Conservation (phyloP, 1,140 invertebrate genomes). For the Drosophila pachea region DNA sequence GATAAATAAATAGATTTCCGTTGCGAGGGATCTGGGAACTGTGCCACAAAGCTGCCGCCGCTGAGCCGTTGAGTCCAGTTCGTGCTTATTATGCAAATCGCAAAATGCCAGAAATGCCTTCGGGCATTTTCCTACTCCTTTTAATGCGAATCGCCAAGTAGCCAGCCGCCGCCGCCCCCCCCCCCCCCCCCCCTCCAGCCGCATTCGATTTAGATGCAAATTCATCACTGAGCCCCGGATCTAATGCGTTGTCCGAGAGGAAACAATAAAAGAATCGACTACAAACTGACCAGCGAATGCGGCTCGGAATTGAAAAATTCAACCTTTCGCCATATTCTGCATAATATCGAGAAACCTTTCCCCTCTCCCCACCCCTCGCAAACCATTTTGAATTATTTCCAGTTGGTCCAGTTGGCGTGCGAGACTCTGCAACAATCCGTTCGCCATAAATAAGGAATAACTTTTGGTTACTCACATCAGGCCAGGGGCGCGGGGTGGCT, state of each 20-base stretch:
- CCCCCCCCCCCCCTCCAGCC: not conserved
- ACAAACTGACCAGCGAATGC: not conserved
- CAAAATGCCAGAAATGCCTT: conserved; percentile 30
- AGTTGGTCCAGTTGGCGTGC: not conserved
- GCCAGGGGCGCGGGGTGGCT: not conserved
- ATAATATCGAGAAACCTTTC: not conserved
- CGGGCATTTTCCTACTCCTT: conserved; percentile 59
- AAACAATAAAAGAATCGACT: conserved; percentile 54
- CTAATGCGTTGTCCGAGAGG: conserved; percentile 40
- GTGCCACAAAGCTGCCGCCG: conserved; percentile 36
- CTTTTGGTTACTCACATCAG: conserved; percentile 40
- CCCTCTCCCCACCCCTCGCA: too few species aligned
- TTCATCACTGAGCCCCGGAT: conserved; percentile 64
- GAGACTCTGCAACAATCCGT: conserved; percentile 66
- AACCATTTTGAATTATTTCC: not conserved
- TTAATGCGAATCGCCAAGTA: conserved; percentile 44
- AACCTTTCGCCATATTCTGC: conserved; percentile 17
- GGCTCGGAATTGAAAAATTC: conserved; percentile 31
- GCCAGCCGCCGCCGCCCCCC: not conserved
- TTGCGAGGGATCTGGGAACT: conserved; percentile 17
- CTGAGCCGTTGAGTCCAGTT: conserved; percentile 55
- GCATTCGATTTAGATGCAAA: conserved; percentile 78
- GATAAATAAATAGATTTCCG: conserved; percentile 17
- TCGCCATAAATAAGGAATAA: conserved; percentile 67
- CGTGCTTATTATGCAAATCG: conserved; percentile 68